Conservation (phyloP, 1,140 invertebrate genomes). For the Panulirus ornatus region DNA sequence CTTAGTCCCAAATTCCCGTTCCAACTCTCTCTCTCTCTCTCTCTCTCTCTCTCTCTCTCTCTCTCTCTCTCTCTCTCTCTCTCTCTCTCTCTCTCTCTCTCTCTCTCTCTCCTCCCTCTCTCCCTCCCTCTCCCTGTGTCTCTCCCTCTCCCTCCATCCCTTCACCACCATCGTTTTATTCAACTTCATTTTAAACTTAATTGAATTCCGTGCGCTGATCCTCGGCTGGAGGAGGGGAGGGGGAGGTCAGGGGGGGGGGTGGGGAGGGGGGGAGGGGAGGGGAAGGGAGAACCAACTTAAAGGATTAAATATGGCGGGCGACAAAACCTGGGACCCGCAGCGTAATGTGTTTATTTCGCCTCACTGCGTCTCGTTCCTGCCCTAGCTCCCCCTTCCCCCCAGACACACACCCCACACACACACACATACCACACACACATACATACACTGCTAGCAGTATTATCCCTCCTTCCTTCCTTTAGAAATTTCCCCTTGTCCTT, state of each 20-base stretch:
- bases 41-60: slow-evolving; percentile 22
- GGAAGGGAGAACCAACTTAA: slow-evolving; percentile 68
- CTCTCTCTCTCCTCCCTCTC: background rate
- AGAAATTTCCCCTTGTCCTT: no score
- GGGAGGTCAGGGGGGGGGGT: no score
- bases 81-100: background rate
- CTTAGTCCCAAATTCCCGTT: background rate
- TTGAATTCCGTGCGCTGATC: slow-evolving; percentile 66
- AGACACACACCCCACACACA: background rate
- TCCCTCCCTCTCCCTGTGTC: background rate
- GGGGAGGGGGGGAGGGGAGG: no score
- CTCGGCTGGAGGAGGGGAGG: slow-evolving; percentile 11
- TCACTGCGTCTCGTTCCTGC: slow-evolving; percentile 24
- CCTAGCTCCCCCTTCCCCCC: slow-evolving; percentile 39
- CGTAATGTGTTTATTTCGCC: slow-evolving; percentile 62
- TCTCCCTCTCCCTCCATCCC: slow-evolving; percentile 1
- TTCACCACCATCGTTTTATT: slow-evolving; percentile 70
- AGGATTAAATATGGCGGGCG: slow-evolving; percentile 70
- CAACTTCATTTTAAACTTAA: slow-evolving; percentile 74
- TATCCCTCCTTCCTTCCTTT: background rate
- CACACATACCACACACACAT: background rate
- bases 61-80: background rate
- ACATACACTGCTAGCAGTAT: background rate
- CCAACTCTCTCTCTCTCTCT: slow-evolving; percentile 1
- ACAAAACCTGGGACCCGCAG: slow-evolving; percentile 49